phyloP scores from a whole-genome alignment of 1,140 invertebrate genomes.

The Rhagoletis pomonella region DNA sequence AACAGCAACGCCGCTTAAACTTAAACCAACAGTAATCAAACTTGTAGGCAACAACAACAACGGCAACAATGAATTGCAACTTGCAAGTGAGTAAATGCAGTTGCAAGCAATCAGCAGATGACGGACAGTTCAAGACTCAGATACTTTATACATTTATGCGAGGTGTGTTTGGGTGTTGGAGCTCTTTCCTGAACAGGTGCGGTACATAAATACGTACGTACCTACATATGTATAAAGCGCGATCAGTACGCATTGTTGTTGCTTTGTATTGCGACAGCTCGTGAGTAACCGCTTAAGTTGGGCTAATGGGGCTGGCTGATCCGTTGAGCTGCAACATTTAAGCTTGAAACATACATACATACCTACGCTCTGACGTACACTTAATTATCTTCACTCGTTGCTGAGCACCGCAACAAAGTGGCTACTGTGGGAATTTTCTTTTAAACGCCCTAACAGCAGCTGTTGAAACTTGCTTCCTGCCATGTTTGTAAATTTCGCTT shows the following conservation, averaged over 20 bases:
- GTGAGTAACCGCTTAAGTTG: neutral
- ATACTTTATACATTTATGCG: neutral
- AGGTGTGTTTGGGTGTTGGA: neutral
- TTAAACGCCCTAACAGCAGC: neutral
- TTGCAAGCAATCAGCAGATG: conserved; percentile 34
- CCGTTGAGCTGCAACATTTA: conserved; percentile 5
- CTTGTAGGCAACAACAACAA: neutral
- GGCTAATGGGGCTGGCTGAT: conserved; percentile 2
- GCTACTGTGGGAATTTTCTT: conserved; percentile 44
- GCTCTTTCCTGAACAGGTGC: neutral
- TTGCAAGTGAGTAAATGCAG: neutral
- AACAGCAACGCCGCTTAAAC: too few species aligned
- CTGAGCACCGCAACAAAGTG: conserved; percentile 12
- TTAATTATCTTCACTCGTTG: conserved; percentile 42
- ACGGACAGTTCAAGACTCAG: neutral
- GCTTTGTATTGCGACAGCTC: neutral
- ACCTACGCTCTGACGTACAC: neutral
- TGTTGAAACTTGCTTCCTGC: conserved; percentile 4
- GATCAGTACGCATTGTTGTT: neutral
- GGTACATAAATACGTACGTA: neutral
- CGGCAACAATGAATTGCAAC: conserved; percentile 5
- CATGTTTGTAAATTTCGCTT: neutral
- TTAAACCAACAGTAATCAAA: neutral
- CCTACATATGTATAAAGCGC: neutral
- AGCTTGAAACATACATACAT: neutral